Percentiles rank a stretch among this genome's conserved stretches.
Evolutionary conservation across 2,113 vertebrate genomes (phyloP).

Genomic region (Otis tarda): DNA sequence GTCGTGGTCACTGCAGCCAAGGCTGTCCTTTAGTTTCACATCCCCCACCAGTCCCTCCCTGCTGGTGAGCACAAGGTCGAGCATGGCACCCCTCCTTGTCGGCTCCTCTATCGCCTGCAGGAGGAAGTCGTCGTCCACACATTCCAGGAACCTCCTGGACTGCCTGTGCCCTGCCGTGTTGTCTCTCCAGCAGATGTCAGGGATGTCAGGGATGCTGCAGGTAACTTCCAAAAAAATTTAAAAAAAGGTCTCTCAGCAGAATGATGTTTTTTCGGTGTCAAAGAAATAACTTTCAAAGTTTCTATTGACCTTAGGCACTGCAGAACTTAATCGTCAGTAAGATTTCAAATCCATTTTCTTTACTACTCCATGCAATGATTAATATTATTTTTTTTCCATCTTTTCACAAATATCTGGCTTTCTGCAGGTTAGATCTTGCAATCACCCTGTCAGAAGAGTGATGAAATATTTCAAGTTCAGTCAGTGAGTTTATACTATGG

Average conservation of each 20-base stretch:
- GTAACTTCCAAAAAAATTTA: background rate
- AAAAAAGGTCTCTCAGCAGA: background rate
- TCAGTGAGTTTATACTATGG: background rate
- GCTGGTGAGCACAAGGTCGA: too few species aligned
- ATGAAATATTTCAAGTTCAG: background rate
- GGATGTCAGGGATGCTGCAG: background rate
- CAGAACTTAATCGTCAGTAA: background rate
- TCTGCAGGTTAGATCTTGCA: background rate
- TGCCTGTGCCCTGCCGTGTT: too few species aligned
- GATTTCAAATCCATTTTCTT: background rate
- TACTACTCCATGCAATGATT: background rate
- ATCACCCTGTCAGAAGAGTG: background rate
- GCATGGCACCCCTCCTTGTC: too few species aligned
- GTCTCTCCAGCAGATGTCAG: too few species aligned
- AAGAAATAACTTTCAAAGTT: background rate
- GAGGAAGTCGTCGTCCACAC: too few species aligned
- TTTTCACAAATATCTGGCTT: background rate
- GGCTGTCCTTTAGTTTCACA: too few species aligned
- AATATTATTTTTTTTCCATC: background rate
- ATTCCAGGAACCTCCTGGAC: too few species aligned
- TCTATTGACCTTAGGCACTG: background rate
- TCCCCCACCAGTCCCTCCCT: too few species aligned
- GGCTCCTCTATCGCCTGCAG: too few species aligned
- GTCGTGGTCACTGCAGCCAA: too few species aligned
- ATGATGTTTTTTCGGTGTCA: background rate